phyloP scores from a whole-genome alignment of 2,888 invertebrate genomes.

The Erebia ligea region DNA sequence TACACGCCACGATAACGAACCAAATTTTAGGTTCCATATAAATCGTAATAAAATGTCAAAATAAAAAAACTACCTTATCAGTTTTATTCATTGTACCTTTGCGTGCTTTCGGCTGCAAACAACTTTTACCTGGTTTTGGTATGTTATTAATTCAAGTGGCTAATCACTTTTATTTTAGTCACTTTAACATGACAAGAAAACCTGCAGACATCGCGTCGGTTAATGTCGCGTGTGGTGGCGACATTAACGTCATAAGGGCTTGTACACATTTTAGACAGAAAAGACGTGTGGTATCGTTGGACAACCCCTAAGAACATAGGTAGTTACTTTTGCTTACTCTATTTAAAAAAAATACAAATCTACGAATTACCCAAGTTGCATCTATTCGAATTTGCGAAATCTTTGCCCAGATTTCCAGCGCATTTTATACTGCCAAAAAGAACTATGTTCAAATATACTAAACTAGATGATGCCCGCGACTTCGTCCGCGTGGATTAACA shows the following conservation, averaged over 20 bases:
- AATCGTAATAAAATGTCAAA: constrained; percentile 11
- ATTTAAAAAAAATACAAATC: too few species aligned
- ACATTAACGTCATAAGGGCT: constrained; percentile 28
- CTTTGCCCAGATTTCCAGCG: too few species aligned
- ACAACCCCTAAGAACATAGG: too few species aligned
- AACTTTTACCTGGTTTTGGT: constrained; percentile 17
- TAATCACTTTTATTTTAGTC: constrained; percentile 23
- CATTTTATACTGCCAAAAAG: too few species aligned
- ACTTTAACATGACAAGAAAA: constrained; percentile 30
- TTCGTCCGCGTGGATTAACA: too few species aligned
- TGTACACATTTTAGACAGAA: not conserved
- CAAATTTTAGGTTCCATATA: constrained; percentile 3
- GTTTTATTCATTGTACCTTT: constrained; percentile 18
- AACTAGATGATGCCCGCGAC: too few species aligned
- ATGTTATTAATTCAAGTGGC: constrained; percentile 23
- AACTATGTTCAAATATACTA: too few species aligned
- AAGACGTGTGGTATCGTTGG: too few species aligned
- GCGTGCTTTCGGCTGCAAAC: constrained; percentile 8
- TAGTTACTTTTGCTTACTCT: too few species aligned
- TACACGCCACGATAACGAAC: constrained; percentile 3
- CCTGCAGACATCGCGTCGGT: constrained; percentile 12
- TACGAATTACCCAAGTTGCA: too few species aligned
- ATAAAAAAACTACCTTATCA: constrained; percentile 13
- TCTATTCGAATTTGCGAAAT: too few species aligned
- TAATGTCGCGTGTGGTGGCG: constrained; percentile 29